phyloP scores from a whole-genome alignment of 2,113 vertebrate species.

The Pseudorasbora parva region DNA sequence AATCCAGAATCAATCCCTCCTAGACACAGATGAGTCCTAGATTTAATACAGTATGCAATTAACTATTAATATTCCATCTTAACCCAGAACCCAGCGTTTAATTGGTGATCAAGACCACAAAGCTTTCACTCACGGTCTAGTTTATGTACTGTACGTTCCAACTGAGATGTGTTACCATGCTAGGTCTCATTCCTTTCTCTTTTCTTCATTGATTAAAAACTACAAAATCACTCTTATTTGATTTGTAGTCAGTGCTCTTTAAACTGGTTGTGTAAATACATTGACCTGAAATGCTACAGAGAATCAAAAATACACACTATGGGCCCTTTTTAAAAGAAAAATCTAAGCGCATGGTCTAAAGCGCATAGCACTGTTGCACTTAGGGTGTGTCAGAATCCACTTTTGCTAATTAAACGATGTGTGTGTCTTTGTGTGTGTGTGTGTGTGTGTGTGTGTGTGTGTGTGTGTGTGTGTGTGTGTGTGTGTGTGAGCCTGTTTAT shows the following conservation, averaged over 20 bases:
- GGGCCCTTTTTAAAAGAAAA: too few relatives aligned
- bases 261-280: not conserved
- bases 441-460: too few relatives aligned
- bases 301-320: not conserved
- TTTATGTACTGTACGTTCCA: not conserved
- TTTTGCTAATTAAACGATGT: too few relatives aligned
- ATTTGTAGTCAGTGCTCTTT: not conserved
- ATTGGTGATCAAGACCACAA: slow-evolving; percentile 13
- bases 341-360: too few relatives aligned
- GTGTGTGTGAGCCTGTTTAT: too few relatives aligned
- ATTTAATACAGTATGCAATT: slow-evolving; percentile 45
- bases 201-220: not conserved
- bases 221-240: not conserved
- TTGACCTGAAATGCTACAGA: not conserved
- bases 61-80: slow-evolving; percentile 40
- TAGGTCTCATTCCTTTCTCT: not conserved
- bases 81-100: slow-evolving; percentile 11
- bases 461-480: too few relatives aligned
- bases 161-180: not conserved
- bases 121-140: not conserved
- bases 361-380: too few relatives aligned
- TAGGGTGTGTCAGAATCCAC: too few relatives aligned
- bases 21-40: slow-evolving; percentile 32
- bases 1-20: slow-evolving; percentile 42
- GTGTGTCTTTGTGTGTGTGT: too few relatives aligned